Evolutionary conservation across 2,113 vertebrate genomes (phyloP).

Genomic region (Petrocephalus zakoni): DNA sequence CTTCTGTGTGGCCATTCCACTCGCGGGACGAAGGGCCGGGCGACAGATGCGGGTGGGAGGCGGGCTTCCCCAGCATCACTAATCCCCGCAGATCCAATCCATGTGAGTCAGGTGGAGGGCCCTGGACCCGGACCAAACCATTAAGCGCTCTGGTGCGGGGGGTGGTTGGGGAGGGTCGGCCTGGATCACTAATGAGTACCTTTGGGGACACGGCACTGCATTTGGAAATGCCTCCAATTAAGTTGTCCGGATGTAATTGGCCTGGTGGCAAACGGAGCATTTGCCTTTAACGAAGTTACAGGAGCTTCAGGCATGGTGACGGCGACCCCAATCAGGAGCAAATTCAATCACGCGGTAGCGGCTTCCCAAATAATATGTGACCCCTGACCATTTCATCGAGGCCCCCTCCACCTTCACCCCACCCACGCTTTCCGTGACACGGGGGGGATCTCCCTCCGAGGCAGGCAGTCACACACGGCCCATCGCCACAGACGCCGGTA

Average conservation of each 20-base stretch:
- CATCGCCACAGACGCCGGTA: not conserved
- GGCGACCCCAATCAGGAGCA: slow-evolving; percentile 33
- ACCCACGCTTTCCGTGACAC: not conserved
- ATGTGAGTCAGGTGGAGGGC: not conserved
- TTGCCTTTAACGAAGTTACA: slow-evolving; percentile 38
- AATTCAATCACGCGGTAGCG: slow-evolving; percentile 29
- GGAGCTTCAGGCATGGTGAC: slow-evolving; percentile 31
- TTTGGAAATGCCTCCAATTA: slow-evolving; percentile 61
- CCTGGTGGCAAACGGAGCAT: slow-evolving; percentile 25
- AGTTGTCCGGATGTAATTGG: slow-evolving; percentile 42
- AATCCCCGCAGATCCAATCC: not conserved
- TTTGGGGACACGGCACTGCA: slow-evolving; percentile 45
- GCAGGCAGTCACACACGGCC: not conserved
- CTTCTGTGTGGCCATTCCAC: not conserved
- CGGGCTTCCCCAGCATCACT: not conserved
- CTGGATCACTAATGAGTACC: slow-evolving; percentile 51
- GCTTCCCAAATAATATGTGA: slow-evolving; percentile 12
- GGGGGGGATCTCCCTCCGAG: not conserved
- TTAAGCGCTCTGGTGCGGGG: slow-evolving; percentile 22
- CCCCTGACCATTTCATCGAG: slow-evolving; percentile 20
- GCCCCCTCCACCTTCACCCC: not conserved
- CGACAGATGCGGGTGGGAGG: not conserved
- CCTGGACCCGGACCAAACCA: slow-evolving; percentile 28
- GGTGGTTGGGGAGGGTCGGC: not conserved
- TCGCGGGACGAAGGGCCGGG: not conserved